Base-by-base conservation (phyloP, 1,140 invertebrate species). In the Teleogryllus occipitalis region DNA sequence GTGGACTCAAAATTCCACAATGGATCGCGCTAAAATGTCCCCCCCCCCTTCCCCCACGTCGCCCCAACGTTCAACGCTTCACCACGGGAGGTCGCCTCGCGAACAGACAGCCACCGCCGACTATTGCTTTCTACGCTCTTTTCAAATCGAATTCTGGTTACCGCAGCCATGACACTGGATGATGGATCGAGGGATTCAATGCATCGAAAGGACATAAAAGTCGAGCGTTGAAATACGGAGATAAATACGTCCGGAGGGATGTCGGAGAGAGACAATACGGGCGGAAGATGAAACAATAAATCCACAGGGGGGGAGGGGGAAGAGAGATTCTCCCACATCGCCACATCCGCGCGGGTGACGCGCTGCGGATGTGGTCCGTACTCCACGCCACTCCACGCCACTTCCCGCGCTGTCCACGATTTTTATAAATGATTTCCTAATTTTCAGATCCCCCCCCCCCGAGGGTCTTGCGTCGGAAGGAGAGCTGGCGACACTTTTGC, bases 261-360 rank as follows among this genome's bases (percentile, higher is more conserved):
- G 54, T 18, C 10, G 54, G 18, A 65, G 10, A 18, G 54, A 65
- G 54, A 65, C 54, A 65, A 65, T 65, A 65, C 54, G 54, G 27
- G 54, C 54, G 54, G 54, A 65, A 65, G 54, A 65, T 65, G 54
- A 65, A 65, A 65, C 54, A 65, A 65, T 65, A 65, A 65, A 65
- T 65, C 54, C 54, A 65, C 27, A 39, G 27, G 27, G 27, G 27
- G 1, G 27, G 27, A 39, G 27, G 27, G 27, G 27, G 27, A 5
- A 5, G 27, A 39, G 27, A n/a, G n/a, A n/a, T n/a, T n/a, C 27
- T 39, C 27, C 27, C 27, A 39, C 27, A 39, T 39, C 27, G 27
- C 27, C 27, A 39, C 27, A 39, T 39, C 27, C 27, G 27, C 27
- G 27, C 27, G 27, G 27, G 27, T 39, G 27, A 39, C 27, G 27